Conservation (phyloP, 2,888 invertebrate species). For the Dicranocentrus wangi region DNA sequence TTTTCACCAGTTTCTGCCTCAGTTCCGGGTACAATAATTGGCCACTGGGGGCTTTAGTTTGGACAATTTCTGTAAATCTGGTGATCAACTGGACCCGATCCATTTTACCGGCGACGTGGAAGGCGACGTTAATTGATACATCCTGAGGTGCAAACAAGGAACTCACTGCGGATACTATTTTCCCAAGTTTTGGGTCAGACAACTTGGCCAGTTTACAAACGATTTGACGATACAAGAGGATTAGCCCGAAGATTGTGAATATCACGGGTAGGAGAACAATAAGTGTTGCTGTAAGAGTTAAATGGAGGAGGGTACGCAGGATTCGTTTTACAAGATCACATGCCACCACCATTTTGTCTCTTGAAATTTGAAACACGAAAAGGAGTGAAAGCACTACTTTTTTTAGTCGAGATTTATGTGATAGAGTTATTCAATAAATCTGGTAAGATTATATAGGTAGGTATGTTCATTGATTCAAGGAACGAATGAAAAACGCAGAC, state of each 20-base stretch:
- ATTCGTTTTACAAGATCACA: too few species aligned
- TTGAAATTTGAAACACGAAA: too few species aligned
- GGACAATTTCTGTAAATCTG: background rate
- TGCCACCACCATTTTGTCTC: background rate
- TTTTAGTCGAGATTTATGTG: too few species aligned
- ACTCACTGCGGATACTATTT: constrained; percentile 46
- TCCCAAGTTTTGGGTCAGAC: constrained; percentile 45
- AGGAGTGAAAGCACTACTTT: too few species aligned
- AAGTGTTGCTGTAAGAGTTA: background rate
- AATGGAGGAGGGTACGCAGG: background rate
- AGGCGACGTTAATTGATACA: constrained; percentile 35
- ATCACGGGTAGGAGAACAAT: constrained; percentile 22
- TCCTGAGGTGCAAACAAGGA: constrained; percentile 45
- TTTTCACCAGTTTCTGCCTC: constrained; percentile 41
- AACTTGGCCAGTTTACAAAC: constrained; percentile 28
- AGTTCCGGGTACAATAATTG: constrained; percentile 40
- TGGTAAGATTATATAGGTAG: too few species aligned
- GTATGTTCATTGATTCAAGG: too few species aligned
- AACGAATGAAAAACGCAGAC: too few species aligned
- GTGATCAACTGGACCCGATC: constrained; percentile 17
- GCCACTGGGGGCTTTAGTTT: background rate
- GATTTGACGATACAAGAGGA: constrained; percentile 5
- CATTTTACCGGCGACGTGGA: constrained; percentile 36
- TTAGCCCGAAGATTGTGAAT: background rate
- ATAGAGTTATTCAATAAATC: too few species aligned